Base-by-base conservation (phyloP, 2,113 vertebrate genomes). In the Perca schrenkii region DNA sequence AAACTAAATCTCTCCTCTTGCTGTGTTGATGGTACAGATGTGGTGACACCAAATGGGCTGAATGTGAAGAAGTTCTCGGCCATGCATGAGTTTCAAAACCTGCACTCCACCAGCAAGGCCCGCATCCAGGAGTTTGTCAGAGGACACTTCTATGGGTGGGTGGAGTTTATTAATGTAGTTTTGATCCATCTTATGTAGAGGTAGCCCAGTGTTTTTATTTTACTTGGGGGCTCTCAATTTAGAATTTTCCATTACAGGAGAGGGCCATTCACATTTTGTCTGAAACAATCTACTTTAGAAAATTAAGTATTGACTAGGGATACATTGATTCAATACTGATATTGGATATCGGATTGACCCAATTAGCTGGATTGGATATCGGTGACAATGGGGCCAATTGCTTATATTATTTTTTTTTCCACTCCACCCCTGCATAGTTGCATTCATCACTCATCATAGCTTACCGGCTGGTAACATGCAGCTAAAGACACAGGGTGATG, bases 31-130 rank as follows among this genome's bases (percentile, higher is more conserved):
- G 94, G 13, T 65, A 28, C 94, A 99, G 98, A 99, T 93, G 96
- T 99, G 53, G 90, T 99, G 79, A 99, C 98, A 56, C 98, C 98
- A 6, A 99, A 99, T 5, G 98, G 98, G 40, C 94, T 99, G 86
- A 99, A 97, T 47, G 95, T 99, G 85, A 99, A 98, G 94, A 99
- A 98, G 94, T 99, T 99, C 94, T 99, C 98, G 22, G 98, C 98
- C 64, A 96, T 97, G 93, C 98, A 99, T 11, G 98, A 99, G 83
- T 99, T 99, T 92, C 98, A 99, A 95, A 99, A 99, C 95, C 92
- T 99, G 54, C 98, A 99, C 85, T 96, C 96, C 91, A 97, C 94
- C 92, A 97, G 96, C 94, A 99, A 99, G 90, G 85, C 94, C 65
- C 96, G 95, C 88, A 98, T 99, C 90, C 97, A 99, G 92, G 98